phyloP scores from a whole-genome alignment of 2,113 vertebrate genomes.

The Phrynosoma blainvillii region DNA sequence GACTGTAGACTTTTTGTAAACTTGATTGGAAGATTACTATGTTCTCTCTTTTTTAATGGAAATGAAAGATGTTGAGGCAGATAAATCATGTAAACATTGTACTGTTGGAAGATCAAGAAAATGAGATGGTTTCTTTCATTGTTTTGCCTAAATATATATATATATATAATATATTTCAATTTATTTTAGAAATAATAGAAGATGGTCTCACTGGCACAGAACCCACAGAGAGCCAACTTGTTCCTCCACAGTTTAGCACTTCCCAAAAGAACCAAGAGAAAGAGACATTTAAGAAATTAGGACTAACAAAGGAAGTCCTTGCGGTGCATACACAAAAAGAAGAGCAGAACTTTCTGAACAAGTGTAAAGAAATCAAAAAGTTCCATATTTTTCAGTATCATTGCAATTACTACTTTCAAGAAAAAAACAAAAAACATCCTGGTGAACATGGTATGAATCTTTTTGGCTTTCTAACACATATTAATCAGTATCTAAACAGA shows the following conservation, averaged over 20 bases:
- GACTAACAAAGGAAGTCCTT: slow-evolving; percentile 93
- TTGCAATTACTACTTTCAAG: slow-evolving; percentile 83
- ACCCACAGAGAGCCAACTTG: slow-evolving; percentile 71
- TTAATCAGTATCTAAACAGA: neutral
- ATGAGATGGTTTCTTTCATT: neutral
- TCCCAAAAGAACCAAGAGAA: slow-evolving; percentile 79
- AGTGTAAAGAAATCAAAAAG: slow-evolving; percentile 81
- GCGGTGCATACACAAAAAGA: slow-evolving; percentile 94
- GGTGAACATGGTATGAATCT: slow-evolving; percentile 65
- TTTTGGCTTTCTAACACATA: neutral
- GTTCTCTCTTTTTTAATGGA: neutral
- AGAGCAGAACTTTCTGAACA: slow-evolving; percentile 90
- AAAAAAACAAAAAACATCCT: slow-evolving; percentile 72
- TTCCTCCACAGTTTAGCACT: slow-evolving; percentile 48
- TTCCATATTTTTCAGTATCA: slow-evolving; percentile 80
- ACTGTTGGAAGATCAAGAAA: slow-evolving; percentile 29
- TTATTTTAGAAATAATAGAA: slow-evolving; percentile 84
- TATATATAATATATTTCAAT: slow-evolving; percentile 27
- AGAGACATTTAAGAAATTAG: slow-evolving; percentile 87
- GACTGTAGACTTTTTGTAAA: neutral
- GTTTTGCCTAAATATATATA: neutral
- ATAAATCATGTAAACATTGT: slow-evolving; percentile 4
- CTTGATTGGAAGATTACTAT: neutral
- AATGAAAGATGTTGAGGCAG: neutral
- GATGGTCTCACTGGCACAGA: slow-evolving; percentile 80